Evolutionary conservation across 2,797 vertebrate species (phyloP).

Genomic region (Lepus townsendii): DNA sequence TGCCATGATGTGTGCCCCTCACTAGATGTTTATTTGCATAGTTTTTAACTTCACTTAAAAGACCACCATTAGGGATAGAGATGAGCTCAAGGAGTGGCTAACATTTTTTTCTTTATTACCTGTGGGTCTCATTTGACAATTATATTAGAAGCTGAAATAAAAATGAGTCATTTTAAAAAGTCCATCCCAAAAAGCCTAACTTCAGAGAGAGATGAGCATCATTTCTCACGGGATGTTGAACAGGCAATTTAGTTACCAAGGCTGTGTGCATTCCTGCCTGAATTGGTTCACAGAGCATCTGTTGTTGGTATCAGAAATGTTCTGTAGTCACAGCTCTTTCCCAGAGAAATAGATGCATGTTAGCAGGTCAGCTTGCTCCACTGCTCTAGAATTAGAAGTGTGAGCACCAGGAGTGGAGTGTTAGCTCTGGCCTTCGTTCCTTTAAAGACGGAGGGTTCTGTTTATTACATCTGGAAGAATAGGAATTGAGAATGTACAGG

Average conservation of each 20-base stretch:
- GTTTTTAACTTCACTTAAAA: slow-evolving; percentile 84
- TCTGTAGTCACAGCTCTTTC: slow-evolving; percentile 70
- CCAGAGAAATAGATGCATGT: slow-evolving; percentile 65
- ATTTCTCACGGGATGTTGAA: slow-evolving; percentile 67
- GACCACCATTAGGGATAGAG: slow-evolving; percentile 46
- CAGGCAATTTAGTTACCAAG: slow-evolving; percentile 68
- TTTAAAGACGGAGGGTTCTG: neutral
- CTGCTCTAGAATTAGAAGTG: slow-evolving; percentile 11
- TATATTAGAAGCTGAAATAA: slow-evolving; percentile 68
- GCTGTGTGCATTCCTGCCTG: slow-evolving; percentile 65
- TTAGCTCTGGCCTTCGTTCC: neutral
- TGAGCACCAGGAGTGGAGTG: neutral
- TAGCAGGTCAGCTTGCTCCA: slow-evolving; percentile 37
- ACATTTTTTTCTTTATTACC: slow-evolving; percentile 68
- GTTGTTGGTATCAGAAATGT: slow-evolving; percentile 79
- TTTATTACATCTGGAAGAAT: neutral
- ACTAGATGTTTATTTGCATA: slow-evolving; percentile 84
- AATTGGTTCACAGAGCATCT: slow-evolving; percentile 79
- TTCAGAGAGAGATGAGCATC: neutral
- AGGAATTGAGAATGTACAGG: neutral
- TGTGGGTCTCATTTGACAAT: slow-evolving; percentile 70
- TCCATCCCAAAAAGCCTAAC: slow-evolving; percentile 49
- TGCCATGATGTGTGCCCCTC: no score
- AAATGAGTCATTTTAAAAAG: slow-evolving; percentile 54
- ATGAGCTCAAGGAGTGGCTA: slow-evolving; percentile 70